Evolutionary conservation across 2,113 vertebrate genomes (phyloP).

Genomic region (Aegithalos caudatus): DNA sequence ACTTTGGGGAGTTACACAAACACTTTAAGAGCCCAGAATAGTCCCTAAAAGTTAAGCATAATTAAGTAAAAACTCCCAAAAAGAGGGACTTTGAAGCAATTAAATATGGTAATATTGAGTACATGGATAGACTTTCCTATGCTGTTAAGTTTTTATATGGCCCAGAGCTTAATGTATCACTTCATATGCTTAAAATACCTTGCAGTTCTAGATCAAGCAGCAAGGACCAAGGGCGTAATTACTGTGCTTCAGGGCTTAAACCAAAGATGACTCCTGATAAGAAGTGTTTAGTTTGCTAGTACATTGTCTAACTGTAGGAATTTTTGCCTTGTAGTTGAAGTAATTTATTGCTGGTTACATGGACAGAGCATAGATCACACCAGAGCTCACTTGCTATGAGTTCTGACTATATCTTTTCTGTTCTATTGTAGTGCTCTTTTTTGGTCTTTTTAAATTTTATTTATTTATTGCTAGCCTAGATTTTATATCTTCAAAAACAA

Average conservation of each 20-base stretch:
- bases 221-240: not conserved
- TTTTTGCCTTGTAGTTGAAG: not conserved
- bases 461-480: not conserved
- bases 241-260: not conserved
- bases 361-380: fast-evolving
- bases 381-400: not conserved
- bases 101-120: not conserved
- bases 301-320: not conserved
- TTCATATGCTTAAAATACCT: not conserved
- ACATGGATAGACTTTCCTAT: not conserved
- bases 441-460: not conserved
- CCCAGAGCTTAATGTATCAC: not conserved
- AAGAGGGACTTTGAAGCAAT: not conserved
- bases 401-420: not conserved
- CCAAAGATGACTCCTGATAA: not conserved
- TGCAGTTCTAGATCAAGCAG: not conserved
- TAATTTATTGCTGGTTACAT: not conserved
- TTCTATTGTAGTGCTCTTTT: not conserved
- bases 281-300: not conserved
- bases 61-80: not conserved
- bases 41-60: not conserved
- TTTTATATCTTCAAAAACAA: not conserved
- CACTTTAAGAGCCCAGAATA: not conserved
- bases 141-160: not conserved
- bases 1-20: not conserved